Evolutionary conservation across 1,140 invertebrate species (phyloP), one percentile per base, ranked within the genome.

Genomic region (Leptestheria dahalacensis): DNA sequence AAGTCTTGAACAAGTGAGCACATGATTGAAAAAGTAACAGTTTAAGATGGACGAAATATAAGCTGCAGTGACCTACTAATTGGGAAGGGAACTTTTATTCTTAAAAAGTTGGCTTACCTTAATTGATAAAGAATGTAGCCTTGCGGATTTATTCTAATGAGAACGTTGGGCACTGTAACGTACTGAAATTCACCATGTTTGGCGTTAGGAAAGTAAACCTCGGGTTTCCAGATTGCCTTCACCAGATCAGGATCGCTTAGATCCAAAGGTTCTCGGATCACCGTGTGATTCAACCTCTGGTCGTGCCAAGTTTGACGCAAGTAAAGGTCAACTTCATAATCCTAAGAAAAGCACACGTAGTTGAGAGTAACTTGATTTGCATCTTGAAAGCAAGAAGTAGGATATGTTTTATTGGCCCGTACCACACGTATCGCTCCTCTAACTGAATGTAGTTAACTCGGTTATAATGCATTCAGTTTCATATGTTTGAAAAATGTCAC

Each of bases 191-290:
- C 77, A 0, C 78, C 81, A 60, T 78, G 73, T 68, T 83, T 84
- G 23, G 80, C 81, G 67, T 84, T 84, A 26, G 78, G 75, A 64
- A 84, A 83, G 67, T 82, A 84, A 2, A 81, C 76, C 65, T 84
- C 81, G 0, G 82, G 82, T 57, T 82, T 79, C 82, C 82, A 83
- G 55, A 84, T 77, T 48, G 72, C 70, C 62, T 77, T 75, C 1
- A 81, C 75, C 46, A 82, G 66, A 54, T 75, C 73, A 2, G 76
- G 75, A 65, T 80, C 78, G 63, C 77, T 79, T 4, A 80, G 66
- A 61, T 79, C 75, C 4, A 80, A 65, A 0, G 77, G 68, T 59
- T 75, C 71, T 1, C 73, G 75, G 18, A 78, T 71, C 26, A 76
- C 72, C n/a, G 72, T 65, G 61, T 75, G 72, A 52, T 71, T 66